These are phyloP conservation scores for Ceratosolen solmsi DNA, from an alignment of 1,140 invertebrate genomes.

Conservation along the genomic window DNA sequence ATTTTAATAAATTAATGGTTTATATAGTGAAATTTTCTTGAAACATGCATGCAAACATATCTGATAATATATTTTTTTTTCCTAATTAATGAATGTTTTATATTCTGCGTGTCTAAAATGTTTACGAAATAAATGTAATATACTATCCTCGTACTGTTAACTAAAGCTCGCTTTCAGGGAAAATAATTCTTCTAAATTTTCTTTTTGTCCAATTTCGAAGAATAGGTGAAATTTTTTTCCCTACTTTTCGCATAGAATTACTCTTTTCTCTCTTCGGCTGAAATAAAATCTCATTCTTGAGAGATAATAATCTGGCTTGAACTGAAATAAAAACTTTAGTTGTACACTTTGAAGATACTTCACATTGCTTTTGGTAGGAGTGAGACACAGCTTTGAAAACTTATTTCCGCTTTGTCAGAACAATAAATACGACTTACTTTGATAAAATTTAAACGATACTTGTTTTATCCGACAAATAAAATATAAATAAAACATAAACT, in stretches of 20 bases:
- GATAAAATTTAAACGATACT: constrained; percentile 24
- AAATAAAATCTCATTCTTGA: constrained; percentile 44
- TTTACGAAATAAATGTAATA: background rate
- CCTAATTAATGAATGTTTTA: background rate
- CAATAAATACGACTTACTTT: constrained; percentile 25
- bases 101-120: background rate
- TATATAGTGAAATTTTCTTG: too few relatives aligned
- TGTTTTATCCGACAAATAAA: background rate
- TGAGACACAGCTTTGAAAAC: constrained; percentile 21
- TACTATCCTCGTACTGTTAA: background rate
- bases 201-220: constrained; percentile 9
- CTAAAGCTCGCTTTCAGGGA: background rate
- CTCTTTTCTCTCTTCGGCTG: constrained; percentile 3
- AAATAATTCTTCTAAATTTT: background rate
- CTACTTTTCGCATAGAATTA: background rate
- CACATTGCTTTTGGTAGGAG: background rate
- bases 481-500: background rate
- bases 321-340: constrained; percentile 47
- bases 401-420: constrained; percentile 35
- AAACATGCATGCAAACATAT: too few relatives aligned
- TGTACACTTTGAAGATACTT: constrained; percentile 19
- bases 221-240: constrained; percentile 28
- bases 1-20: too few relatives aligned
- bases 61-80: too few relatives aligned
- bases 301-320: constrained; percentile 43